Percentiles rank a stretch among this genome's conserved stretches.
Conservation (phyloP, 2,113 vertebrate species). For the Bolborhynchus lineola region DNA sequence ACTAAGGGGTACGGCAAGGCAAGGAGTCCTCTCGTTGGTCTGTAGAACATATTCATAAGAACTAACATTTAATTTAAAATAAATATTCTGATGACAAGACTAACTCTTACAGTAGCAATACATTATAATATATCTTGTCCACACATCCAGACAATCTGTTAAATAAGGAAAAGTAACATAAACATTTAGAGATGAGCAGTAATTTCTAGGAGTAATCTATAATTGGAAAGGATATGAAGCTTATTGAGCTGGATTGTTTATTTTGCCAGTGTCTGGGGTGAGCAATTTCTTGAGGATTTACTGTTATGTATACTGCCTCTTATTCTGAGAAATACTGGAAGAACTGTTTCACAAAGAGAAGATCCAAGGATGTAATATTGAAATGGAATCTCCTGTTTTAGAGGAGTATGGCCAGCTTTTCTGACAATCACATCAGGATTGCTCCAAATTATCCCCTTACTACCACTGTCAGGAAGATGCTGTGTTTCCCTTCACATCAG, state of each 20-base stretch:
- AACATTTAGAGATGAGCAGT: background rate
- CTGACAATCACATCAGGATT: background rate
- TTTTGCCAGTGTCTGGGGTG: background rate
- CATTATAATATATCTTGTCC: background rate
- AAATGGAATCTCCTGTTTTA: background rate
- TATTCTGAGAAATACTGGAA: background rate
- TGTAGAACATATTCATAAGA: background rate
- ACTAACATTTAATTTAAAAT: background rate
- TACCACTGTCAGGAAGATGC: background rate
- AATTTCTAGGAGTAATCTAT: background rate
- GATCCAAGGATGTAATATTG: background rate
- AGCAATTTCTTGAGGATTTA: background rate
- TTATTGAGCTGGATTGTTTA: background rate
- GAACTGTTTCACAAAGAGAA: background rate
- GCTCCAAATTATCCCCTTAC: accelerated
- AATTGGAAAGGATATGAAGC: background rate
- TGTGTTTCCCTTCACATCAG: background rate
- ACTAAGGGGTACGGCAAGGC: background rate
- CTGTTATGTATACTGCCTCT: background rate
- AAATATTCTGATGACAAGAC: background rate
- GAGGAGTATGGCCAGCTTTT: background rate
- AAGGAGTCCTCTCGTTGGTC: background rate
- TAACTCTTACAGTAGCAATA: background rate
- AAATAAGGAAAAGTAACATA: background rate
- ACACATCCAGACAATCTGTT: background rate